phyloP scores from a whole-genome alignment of 2,797 vertebrate species.

The Aplochiton taeniatus region DNA sequence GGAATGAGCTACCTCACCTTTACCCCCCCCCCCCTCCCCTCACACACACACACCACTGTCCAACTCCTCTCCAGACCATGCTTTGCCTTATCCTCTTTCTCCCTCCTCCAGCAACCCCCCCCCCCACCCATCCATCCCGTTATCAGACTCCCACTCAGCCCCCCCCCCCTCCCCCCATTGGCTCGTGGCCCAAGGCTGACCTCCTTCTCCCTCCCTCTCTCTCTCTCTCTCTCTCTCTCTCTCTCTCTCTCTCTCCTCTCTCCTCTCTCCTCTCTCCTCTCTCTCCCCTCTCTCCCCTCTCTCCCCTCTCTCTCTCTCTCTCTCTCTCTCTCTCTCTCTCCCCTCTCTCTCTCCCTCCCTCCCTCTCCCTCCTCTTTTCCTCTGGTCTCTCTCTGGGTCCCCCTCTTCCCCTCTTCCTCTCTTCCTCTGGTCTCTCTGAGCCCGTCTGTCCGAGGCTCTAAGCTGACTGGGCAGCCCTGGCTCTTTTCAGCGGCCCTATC shows the following conservation, averaged over 20 bases:
- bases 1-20: slow-evolving; percentile 11
- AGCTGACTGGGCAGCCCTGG: too few relatives aligned
- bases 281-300: neutral
- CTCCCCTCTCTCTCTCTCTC: neutral
- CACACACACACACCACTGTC: too few relatives aligned
- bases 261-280: neutral
- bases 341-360: neutral
- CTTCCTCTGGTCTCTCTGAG: neutral
- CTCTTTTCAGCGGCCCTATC: too few relatives aligned
- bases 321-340: neutral
- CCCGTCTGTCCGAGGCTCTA: neutral
- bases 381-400: neutral
- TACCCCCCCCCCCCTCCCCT: slow-evolving; percentile 19
- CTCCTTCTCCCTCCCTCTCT: neutral
- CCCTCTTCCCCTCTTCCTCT: neutral
- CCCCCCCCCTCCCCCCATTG: neutral
- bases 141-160: slow-evolving; percentile 2
- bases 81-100: slow-evolving; percentile 22
- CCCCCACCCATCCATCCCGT: neutral
- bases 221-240: too few relatives aligned
- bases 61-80: slow-evolving; percentile 4
- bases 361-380: neutral
- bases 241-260: neutral
- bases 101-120: slow-evolving; percentile 5
- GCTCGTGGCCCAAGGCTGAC: neutral